These are phyloP conservation scores for Erpetoichthys calabaricus DNA, from an alignment of 2,797 vertebrate genomes.

Conservation along the genomic window DNA sequence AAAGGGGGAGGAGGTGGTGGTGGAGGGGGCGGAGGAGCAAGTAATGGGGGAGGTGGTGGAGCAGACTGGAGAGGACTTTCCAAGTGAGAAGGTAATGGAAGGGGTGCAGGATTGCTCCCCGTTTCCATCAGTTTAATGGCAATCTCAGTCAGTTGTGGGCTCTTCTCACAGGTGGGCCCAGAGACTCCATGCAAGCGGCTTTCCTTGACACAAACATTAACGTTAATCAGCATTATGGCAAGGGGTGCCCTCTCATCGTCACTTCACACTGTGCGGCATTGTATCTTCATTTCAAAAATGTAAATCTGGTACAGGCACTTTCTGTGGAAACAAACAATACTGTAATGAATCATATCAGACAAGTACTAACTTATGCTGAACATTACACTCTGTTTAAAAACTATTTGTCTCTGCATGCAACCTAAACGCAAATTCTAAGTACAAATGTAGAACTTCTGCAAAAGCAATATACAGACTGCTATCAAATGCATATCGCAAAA, in stretches of 20 bases:
- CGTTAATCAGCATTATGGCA: constrained; percentile 40
- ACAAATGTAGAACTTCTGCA: too few species aligned
- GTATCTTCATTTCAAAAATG: neutral
- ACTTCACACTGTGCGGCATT: neutral
- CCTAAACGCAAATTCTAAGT: too few species aligned
- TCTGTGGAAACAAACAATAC: too few species aligned
- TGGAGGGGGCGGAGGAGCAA: constrained; percentile 23
- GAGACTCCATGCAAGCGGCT: constrained; percentile 44
- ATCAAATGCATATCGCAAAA: too few species aligned
- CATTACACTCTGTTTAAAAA: too few species aligned
- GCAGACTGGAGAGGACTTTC: constrained; percentile 3
- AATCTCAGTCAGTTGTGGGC: constrained; percentile 29
- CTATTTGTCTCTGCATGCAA: too few species aligned
- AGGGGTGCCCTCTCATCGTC: constrained; percentile 3
- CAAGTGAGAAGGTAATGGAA: too few species aligned
- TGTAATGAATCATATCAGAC: too few species aligned
- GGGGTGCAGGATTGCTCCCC: constrained; percentile 17
- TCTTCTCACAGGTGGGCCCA: neutral
- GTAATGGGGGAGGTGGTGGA: constrained; percentile 25
- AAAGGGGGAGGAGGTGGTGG: constrained; percentile 6
- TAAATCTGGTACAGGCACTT: too few species aligned
- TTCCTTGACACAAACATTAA: constrained; percentile 37
- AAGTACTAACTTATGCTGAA: too few species aligned
- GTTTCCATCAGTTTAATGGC: constrained; percentile 43
- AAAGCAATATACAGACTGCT: too few species aligned